Evolutionary conservation across 2,797 vertebrate species (phyloP), one percentile per base, ranked within the genome.

Genomic region (Tokudaia muenninki): DNA sequence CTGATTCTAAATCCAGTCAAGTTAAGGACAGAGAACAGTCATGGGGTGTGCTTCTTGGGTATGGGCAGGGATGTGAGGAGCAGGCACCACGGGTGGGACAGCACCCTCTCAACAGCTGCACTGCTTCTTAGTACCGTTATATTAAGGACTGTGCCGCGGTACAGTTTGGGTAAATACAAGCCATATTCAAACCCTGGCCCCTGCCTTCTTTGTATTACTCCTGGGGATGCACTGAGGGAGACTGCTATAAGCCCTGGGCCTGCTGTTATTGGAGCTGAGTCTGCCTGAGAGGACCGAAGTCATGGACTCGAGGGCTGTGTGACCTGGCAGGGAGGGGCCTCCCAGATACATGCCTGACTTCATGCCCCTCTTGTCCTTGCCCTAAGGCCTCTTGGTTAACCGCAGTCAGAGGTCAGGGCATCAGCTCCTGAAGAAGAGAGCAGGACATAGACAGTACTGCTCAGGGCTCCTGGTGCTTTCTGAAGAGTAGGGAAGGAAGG

Each of bases 81-180:
- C 59, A 31, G 86, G 63, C 5, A 1, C 14, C 44, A 6, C 22
- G 0, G 1, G 9, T 3, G 78, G 2, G 14, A 26, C 24, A 8
- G 79, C 2, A 9, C 2, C 47, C 21, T 31, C 0, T 61, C 37
- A 31, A 31, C 41, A 88, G 6, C 37, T 29, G 0, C 26, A 31
- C 72, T 22, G 6, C 55, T 11, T 59, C 37, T 34, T 17, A 59
- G 26, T 37, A 44, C 87, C 26, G 0, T 75, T 75, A 9, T 24
- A 8, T 74, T 41, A 74, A 29, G 67, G 31, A 57, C 50, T 37
- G 24, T 4, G 50, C 24, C 70, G 31, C 52, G 0, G 24, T n/a
- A 72, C 26, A 65, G 61, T 29, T 29, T 72, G 50, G 65, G 67
- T 41, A 52, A 72, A 57, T 59, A 89, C 70, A 57, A 88, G 52